Conservation (phyloP, 2,113 vertebrate genomes). For the Silurus glanis region DNA sequence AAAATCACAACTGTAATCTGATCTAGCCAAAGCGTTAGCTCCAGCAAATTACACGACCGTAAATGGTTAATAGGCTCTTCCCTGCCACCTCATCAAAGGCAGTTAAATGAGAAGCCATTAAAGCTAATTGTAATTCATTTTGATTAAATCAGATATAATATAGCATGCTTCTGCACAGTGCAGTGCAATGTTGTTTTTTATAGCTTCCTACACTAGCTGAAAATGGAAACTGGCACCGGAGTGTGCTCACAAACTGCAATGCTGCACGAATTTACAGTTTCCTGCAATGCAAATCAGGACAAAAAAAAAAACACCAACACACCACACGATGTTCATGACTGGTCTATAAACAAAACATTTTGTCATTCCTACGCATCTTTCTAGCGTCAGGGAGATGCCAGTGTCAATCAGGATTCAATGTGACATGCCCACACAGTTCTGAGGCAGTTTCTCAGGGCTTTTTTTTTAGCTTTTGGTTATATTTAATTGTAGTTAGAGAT, state of each 20-base stretch:
- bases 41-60: background rate
- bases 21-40: background rate
- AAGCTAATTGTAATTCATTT: constrained; percentile 22
- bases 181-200: background rate
- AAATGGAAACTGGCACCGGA: background rate
- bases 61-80: background rate
- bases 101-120: background rate
- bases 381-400: background rate
- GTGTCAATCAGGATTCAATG: background rate
- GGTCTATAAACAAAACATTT: background rate
- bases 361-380: background rate
- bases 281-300: background rate
- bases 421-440: background rate
- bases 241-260: background rate
- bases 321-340: background rate
- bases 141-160: background rate
- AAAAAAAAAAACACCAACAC: too few species aligned
- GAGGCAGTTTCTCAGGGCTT: background rate
- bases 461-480: background rate
- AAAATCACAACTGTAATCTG: background rate
- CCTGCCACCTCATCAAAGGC: background rate
- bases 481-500: background rate
- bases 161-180: background rate
- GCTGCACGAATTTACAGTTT: background rate
- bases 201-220: background rate